Percentiles rank a stretch among this genome's conserved stretches.
Evolutionary conservation across 2,888 invertebrate species (phyloP).

Genomic region (Cylindroiulus punctatus): DNA sequence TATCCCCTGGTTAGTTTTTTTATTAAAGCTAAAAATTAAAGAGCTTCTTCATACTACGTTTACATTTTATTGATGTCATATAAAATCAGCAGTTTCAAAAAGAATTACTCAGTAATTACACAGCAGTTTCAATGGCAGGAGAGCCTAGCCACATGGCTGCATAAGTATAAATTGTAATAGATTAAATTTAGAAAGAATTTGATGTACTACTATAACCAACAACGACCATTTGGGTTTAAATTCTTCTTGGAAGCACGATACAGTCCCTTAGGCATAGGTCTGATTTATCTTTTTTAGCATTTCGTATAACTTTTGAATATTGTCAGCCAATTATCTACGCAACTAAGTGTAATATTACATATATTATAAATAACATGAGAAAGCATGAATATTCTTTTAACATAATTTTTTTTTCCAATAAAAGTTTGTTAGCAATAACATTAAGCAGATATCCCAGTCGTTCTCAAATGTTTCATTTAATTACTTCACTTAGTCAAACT

Average conservation of each 20-base stretch:
- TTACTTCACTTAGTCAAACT: background rate
- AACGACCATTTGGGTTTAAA: background rate
- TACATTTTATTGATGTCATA: conserved; percentile 31
- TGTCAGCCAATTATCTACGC: background rate
- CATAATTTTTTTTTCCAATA: background rate
- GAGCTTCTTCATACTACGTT: background rate
- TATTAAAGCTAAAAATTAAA: background rate
- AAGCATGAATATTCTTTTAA: background rate
- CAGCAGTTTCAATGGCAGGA: background rate
- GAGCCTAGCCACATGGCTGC: background rate
- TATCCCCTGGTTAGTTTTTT: background rate
- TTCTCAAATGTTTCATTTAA: background rate
- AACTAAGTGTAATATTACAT: background rate
- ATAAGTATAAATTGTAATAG: background rate
- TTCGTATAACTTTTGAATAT: background rate
- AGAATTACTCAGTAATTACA: background rate
- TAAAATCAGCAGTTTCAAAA: conserved; percentile 36
- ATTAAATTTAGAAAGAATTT: background rate
- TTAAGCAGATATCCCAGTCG: background rate
- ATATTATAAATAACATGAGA: background rate
- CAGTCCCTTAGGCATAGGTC: background rate
- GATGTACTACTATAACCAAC: background rate
- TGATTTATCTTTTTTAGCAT: background rate
- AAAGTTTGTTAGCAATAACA: background rate
- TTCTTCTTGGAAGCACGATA: background rate